Evolutionary conservation across 2,888 invertebrate genomes (phyloP).

Genomic region (Eumerus sabulonum): DNA sequence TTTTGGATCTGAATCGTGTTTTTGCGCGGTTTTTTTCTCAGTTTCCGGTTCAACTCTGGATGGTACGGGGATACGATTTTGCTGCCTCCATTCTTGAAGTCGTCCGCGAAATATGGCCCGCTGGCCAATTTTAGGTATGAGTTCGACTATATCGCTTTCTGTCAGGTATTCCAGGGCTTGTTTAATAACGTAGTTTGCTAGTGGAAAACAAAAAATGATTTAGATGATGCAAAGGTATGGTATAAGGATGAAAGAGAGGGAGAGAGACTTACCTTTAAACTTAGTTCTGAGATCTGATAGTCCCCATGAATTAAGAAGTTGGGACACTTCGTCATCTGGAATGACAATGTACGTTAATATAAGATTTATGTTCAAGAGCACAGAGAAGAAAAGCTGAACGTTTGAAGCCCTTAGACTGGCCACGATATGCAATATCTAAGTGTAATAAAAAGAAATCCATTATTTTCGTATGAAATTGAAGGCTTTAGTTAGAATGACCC

Average conservation of each 20-base stretch:
- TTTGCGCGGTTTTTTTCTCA: conserved; percentile 16
- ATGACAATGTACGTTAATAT: background rate
- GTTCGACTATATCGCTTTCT: conserved; percentile 70
- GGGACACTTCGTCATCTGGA: conserved; percentile 43
- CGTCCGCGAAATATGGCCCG: conserved; percentile 71
- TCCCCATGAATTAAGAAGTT: conserved; percentile 45
- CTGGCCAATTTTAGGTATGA: conserved; percentile 72
- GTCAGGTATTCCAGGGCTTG: conserved; percentile 70
- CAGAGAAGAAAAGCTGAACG: too few species aligned
- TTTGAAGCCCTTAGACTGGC: too few species aligned
- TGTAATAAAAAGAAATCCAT: too few species aligned
- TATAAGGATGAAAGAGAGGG: background rate
- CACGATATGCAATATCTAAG: too few species aligned
- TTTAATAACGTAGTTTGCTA: conserved; percentile 53
- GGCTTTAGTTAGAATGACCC: too few species aligned
- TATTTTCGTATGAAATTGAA: too few species aligned
- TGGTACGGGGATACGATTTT: conserved; percentile 28
- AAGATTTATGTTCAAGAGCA: background rate
- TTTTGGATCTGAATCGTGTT: conserved; percentile 11
- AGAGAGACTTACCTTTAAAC: conserved; percentile 44
- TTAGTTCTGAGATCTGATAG: conserved; percentile 48
- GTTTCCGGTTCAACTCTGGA: conserved; percentile 26
- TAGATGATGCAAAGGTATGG: background rate
- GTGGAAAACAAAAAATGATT: background rate
- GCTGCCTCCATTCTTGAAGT: conserved; percentile 65